phyloP scores from a whole-genome alignment of 2,888 invertebrate species.

The Strigamia transsilvanica region DNA sequence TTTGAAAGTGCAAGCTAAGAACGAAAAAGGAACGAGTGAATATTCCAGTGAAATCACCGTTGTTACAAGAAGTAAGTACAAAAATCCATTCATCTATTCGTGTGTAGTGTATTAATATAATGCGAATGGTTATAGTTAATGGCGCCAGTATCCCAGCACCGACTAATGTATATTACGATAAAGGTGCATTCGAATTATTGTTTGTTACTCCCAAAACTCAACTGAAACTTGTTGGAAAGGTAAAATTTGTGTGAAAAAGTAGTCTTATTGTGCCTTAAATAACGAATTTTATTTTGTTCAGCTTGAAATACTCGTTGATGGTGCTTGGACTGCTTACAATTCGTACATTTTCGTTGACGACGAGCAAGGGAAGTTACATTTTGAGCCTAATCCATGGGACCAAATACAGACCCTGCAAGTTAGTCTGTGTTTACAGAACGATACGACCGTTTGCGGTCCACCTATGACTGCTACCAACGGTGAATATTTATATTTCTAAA shows the following conservation, averaged over 20 bases:
- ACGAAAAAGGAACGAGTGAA: conserved; percentile 86
- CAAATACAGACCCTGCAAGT: conserved; percentile 64
- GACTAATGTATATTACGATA: conserved; percentile 58
- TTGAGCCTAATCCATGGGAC: conserved; percentile 38
- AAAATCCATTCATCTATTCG: too few species aligned
- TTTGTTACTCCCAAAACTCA: conserved; percentile 58
- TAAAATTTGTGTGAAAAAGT: not conserved
- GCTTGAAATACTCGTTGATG: conserved; percentile 52
- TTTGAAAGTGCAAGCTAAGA: conserved; percentile 85
- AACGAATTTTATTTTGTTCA: conserved; percentile 16
- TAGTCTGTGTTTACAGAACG: conserved; percentile 81
- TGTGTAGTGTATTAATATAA: not conserved
- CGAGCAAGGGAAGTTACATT: conserved; percentile 51
- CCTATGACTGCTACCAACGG: conserved; percentile 75
- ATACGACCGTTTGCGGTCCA: conserved; percentile 83
- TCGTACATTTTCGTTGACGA: conserved; percentile 48
- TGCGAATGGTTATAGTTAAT: conserved; percentile 51
- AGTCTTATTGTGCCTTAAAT: not conserved
- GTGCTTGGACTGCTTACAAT: conserved; percentile 36
- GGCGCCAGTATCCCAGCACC: conserved; percentile 58
- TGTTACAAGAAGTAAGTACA: conserved; percentile 79
- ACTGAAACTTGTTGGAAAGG: conserved; percentile 57
- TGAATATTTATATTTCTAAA: conserved; percentile 52
- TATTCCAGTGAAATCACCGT: conserved; percentile 84
- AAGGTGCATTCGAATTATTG: conserved; percentile 57